phyloP scores from a whole-genome alignment of 1,140 invertebrate species.

The Nomia melanderi region DNA sequence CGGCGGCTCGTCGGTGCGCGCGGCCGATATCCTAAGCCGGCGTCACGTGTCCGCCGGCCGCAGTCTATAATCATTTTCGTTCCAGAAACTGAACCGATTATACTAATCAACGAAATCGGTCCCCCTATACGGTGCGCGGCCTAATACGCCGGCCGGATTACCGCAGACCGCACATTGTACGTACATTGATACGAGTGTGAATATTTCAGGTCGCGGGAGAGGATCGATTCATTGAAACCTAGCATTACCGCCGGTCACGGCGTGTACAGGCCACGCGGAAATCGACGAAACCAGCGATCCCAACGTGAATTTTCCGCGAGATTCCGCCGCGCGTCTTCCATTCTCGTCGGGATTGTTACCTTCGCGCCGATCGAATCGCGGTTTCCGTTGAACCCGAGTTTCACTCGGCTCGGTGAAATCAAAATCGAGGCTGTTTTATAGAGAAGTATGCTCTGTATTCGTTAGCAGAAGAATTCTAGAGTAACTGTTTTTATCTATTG shows the following conservation, averaged over 20 bases:
- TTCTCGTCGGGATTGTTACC: too few relatives aligned
- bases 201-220: conserved; percentile 52
- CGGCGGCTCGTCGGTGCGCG: too few relatives aligned
- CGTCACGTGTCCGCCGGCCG: too few relatives aligned
- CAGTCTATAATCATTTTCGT: neutral
- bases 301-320: neutral
- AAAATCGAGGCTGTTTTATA: too few relatives aligned
- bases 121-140: neutral
- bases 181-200: conserved; percentile 52
- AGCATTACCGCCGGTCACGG: conserved; percentile 36
- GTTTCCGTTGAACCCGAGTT: too few relatives aligned
- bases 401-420: too few relatives aligned
- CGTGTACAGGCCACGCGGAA: conserved; percentile 13
- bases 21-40: too few relatives aligned
- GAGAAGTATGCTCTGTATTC: too few relatives aligned
- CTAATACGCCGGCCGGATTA: conserved; percentile 40
- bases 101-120: neutral
- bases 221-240: conserved; percentile 55
- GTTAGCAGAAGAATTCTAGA: too few relatives aligned
- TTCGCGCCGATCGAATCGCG: too few relatives aligned
- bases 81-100: neutral
- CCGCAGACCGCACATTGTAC: conserved; percentile 36
- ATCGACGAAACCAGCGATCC: neutral
- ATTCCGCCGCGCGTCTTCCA: too few relatives aligned
- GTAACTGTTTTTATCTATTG: too few relatives aligned